Conservation (phyloP, 2,888 invertebrate genomes). For the Cephalotes varians region DNA sequence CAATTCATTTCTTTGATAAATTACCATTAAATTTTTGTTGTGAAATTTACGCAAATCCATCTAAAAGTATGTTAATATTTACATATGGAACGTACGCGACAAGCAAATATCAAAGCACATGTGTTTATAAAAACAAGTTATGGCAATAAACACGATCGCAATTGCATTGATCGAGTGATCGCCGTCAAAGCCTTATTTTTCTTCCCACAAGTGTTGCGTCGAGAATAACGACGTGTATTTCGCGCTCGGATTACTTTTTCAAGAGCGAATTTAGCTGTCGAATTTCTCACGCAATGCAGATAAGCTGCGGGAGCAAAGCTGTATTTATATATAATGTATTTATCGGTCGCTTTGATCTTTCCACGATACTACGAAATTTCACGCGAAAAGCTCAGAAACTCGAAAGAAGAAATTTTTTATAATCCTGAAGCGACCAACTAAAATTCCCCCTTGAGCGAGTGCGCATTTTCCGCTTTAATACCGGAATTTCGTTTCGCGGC, state of each 20-base stretch:
- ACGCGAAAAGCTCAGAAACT: not conserved
- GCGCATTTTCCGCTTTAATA: slow-evolving; percentile 33
- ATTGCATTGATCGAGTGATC: not conserved
- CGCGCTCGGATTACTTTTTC: not conserved
- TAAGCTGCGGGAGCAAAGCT: not conserved
- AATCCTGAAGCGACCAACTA: slow-evolving; percentile 3
- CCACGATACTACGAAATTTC: slow-evolving; percentile 3
- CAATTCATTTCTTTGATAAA: not conserved
- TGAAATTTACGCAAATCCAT: not conserved
- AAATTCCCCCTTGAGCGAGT: not conserved
- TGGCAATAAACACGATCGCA: not conserved
- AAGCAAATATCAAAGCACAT: not conserved
- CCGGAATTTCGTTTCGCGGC: slow-evolving; percentile 20
- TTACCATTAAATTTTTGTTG: not conserved
- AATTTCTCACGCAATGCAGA: not conserved
- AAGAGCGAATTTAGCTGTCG: not conserved
- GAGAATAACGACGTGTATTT: slow-evolving; percentile 19
- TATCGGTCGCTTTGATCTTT: slow-evolving; percentile 21
- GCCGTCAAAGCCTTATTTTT: slow-evolving; percentile 46
- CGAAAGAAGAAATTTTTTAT: slow-evolving; percentile 9
- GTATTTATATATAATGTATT: slow-evolving; percentile 3
- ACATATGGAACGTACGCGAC: not conserved
- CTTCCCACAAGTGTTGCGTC: slow-evolving; percentile 54
- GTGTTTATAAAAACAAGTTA: slow-evolving; percentile 10
- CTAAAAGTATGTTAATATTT: not conserved